Evolutionary conservation across 2,888 invertebrate genomes (phyloP), one percentile per base, ranked within the genome.

Genomic region (Aleiodes leptofemur): DNA sequence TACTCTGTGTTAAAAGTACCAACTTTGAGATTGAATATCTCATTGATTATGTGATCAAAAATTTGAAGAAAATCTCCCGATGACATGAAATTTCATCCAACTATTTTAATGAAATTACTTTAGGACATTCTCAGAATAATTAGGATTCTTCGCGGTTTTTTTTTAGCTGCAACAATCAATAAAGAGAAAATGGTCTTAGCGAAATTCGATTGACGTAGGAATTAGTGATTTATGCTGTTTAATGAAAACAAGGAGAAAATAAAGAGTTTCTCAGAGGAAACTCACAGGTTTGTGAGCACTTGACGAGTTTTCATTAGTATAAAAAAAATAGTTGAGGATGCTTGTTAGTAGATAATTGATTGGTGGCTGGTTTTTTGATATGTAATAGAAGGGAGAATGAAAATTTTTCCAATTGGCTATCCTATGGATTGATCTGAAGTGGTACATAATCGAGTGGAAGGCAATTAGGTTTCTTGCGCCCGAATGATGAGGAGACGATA

Each of bases 401-500:
- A 68, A 50, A 73, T 69, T 73, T 73, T 73, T 68, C 68, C 73
- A 73, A 73, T 73, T 73, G 73, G 68, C 61, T 59, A 38, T 66
- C 66, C 66, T 43, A 23, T 34, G 48, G 38, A 48, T 43, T 34
- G 73, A 68, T 72, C 51, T 64, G 43, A 48, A 43, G 43, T 56
- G 57, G 64, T 64, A 64, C 64, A 64, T 64, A 64, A 64, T 64
- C 64, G 64, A 64, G 64, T 64, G 64, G 64, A 64, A 73, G 73
- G 73, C 73, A 73, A 73, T 73, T 73, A 73, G 73, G 57, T 73
- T 73, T 73, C 69, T 73, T 73, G 73, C 61, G 72, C 73, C 38
- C 66, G 51, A 66, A 73, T 53, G 66, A 66, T 69, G 56, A 69
- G 61, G 61, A 57, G 68, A 66, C 64, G 81, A 82, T 80, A 79